Evolutionary conservation across 2,113 vertebrate genomes (phyloP).

Genomic region (Oenanthe melanoleuca): DNA sequence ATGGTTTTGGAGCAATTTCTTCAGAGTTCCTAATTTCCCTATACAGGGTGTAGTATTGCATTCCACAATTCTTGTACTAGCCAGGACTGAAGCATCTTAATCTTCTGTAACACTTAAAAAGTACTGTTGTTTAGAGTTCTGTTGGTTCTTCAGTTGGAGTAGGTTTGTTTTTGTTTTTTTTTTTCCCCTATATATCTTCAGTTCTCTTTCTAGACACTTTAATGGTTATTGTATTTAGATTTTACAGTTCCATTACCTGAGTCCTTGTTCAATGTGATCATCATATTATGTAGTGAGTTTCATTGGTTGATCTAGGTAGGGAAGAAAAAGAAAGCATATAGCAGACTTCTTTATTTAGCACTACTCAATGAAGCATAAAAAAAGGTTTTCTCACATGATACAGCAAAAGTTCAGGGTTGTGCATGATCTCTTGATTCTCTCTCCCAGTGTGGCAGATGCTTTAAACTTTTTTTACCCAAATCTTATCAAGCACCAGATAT

Average conservation of each 20-base stretch:
- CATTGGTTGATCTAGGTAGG: neutral
- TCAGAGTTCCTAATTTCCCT: neutral
- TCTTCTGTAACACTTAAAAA: neutral
- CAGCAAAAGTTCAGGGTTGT: neutral
- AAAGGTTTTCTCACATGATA: neutral
- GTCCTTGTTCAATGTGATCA: neutral
- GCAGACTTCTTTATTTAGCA: neutral
- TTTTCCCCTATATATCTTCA: neutral
- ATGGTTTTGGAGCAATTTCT: neutral
- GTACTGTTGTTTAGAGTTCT: neutral
- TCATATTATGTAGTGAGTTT: neutral
- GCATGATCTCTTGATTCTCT: neutral
- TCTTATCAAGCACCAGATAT: neutral
- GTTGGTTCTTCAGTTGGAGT: neutral
- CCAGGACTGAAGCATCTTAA: neutral
- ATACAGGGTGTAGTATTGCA: neutral
- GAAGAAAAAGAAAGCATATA: neutral
- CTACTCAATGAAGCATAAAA: neutral
- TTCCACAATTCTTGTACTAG: neutral
- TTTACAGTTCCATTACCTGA: neutral
- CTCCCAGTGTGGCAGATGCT: neutral
- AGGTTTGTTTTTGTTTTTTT: neutral
- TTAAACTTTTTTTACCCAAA: neutral
- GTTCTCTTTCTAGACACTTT: neutral
- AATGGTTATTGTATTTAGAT: neutral